Conservation (phyloP, 2,113 vertebrate genomes). For the Urocolius indicus region DNA sequence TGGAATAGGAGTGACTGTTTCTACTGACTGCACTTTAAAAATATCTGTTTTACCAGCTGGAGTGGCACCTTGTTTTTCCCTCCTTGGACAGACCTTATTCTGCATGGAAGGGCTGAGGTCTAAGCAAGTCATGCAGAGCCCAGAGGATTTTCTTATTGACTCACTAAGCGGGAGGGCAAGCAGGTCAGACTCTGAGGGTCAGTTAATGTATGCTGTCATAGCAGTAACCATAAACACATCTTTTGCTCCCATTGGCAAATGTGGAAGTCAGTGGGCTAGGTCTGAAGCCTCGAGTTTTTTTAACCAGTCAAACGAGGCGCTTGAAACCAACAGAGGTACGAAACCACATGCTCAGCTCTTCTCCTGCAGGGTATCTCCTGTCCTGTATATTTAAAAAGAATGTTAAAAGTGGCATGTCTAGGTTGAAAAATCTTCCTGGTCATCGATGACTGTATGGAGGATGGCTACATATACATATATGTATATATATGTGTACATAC, state of each 20-base stretch:
- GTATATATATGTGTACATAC: too few relatives aligned
- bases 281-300: background rate
- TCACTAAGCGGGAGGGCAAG: background rate
- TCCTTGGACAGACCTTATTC: constrained; percentile 21
- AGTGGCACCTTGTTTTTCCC: constrained; percentile 44
- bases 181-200: background rate
- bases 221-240: constrained; percentile 40
- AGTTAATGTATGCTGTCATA: constrained; percentile 17
- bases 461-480: too few relatives aligned
- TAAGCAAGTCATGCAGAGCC: constrained; percentile 39
- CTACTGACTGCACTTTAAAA: constrained; percentile 67
- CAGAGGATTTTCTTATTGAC: constrained; percentile 52
- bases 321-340: background rate
- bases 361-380: background rate
- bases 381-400: background rate
- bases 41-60: constrained; percentile 65
- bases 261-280: background rate
- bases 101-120: constrained; percentile 34
- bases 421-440: background rate
- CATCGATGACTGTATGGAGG: background rate
- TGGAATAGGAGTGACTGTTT: constrained; percentile 59
- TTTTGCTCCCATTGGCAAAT: constrained; percentile 11
- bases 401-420: background rate
- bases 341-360: background rate
- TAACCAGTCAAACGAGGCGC: background rate